phyloP scores from a whole-genome alignment of 1,140 invertebrate species.

The Diuraphis noxia region DNA sequence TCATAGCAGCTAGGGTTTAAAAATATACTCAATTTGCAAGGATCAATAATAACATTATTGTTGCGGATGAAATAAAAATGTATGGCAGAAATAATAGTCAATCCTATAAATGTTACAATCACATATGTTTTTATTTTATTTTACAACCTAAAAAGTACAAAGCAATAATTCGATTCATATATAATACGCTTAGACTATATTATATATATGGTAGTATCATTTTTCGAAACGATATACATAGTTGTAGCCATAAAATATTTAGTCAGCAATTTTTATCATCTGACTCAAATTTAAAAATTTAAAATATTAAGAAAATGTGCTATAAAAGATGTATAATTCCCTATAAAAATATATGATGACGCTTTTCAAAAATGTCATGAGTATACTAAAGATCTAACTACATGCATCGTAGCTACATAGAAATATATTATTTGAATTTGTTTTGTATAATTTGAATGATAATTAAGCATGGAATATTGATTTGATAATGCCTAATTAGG shows the following conservation, averaged over 20 bases:
- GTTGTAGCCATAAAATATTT: no score
- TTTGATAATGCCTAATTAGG: no score
- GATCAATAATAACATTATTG: conserved; percentile 33
- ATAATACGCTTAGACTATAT: no score
- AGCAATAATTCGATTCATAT: not conserved
- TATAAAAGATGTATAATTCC: not conserved
- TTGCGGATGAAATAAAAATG: not conserved
- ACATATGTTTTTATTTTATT: not conserved
- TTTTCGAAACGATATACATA: no score
- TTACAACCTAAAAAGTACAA: not conserved
- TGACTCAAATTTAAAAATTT: no score
- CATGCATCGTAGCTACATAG: not conserved
- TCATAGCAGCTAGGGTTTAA: conserved; percentile 17
- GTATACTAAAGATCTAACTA: not conserved
- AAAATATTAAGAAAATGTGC: not conserved
- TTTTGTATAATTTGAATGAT: no score
- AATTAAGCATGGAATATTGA: no score
- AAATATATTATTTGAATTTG: not conserved
- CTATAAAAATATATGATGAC: not conserved
- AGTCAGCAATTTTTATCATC: no score
- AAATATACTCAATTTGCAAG: not conserved
- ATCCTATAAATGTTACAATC: not conserved
- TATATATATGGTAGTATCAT: not conserved
- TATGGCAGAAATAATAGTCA: not conserved
- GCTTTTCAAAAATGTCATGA: not conserved